A percentile compares a stretch with the other conserved stretches of the same genome.
Conservation (phyloP, 2,888 invertebrate genomes). For the Drosophila longiperda region DNA sequence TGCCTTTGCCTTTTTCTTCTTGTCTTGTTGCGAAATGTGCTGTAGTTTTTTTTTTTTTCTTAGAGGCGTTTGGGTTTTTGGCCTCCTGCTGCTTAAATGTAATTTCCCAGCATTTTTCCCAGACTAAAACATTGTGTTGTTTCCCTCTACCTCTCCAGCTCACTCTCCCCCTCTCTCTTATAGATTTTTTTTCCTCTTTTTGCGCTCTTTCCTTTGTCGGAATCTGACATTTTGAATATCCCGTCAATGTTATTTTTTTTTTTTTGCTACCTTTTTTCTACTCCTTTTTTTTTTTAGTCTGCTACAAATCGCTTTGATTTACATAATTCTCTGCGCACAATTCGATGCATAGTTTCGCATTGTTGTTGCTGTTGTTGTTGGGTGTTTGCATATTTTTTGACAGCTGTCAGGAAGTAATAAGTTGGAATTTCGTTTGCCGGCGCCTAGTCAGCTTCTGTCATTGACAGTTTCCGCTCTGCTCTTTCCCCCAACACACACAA, state of each 20-base stretch:
- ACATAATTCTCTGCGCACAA: slow-evolving; percentile 78
- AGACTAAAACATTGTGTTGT: neutral
- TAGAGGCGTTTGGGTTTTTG: slow-evolving; percentile 16
- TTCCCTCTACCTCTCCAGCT: neutral
- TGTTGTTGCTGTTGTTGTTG: slow-evolving; percentile 51
- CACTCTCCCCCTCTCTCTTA: neutral
- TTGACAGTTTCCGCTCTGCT: slow-evolving; percentile 69
- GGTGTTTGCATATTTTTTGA: slow-evolving; percentile 82
- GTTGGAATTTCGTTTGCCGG: slow-evolving; percentile 72
- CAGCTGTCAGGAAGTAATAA: slow-evolving; percentile 84
- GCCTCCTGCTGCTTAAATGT: slow-evolving; percentile 73
- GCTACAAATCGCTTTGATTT: slow-evolving; percentile 80
- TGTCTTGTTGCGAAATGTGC: slow-evolving; percentile 48
- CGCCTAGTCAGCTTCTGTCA: slow-evolving; percentile 71
- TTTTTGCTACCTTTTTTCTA: slow-evolving; percentile 44
- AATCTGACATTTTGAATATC: slow-evolving; percentile 71
- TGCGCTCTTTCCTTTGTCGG: slow-evolving; percentile 15
- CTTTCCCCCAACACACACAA: neutral
- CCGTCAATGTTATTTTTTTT: slow-evolving; percentile 50
- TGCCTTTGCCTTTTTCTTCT: slow-evolving; percentile 22
- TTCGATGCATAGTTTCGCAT: slow-evolving; percentile 71
- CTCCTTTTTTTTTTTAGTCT: slow-evolving; percentile 65
- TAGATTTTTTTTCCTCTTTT: slow-evolving; percentile 1
- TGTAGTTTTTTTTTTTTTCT: slow-evolving; percentile 15
- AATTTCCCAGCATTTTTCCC: slow-evolving; percentile 69